Evolutionary conservation across 2,888 invertebrate genomes (phyloP), one percentile per base, ranked within the genome.

Genomic region (Sericinus montela): DNA sequence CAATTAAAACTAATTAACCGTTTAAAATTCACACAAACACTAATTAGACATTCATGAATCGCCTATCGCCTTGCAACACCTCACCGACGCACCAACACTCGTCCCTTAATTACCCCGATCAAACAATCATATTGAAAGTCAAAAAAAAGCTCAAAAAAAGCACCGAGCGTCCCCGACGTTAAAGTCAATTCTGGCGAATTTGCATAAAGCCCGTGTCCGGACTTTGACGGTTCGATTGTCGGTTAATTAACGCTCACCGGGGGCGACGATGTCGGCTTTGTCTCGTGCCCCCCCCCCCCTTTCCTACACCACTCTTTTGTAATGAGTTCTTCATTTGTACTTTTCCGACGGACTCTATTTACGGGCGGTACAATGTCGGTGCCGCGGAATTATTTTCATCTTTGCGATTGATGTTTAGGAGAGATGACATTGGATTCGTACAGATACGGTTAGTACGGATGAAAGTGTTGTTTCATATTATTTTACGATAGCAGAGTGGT

Each of bases 191-290:
- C 77, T 71, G 67, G 62, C 61, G 72, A 80, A 86, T 86, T 85
- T 84, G 80, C 86, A 86, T 86, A 83, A 79, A 82, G 73, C 79
- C 72, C 64, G 76, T 68, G 71, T 69, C n/a, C 69, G 72, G 71
- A 79, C 80, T 81, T 82, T 85, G 84, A 82, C 85, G 78, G 80
- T 85, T 84, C 80, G 84, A 85, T 86, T 84, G 85, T 83, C 80
- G 84, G 83, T 85, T 84, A 87, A 87, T 86, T 86, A 87, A 80
- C 81, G 77, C 75, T 72, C 74, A 75, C 65, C 60, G 74, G 69
- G 67, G 74, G 65, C 62, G 69, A 65, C 62, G 32, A 32, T 11
- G 32, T 1, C 32, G 32, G 32, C 32, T 32, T 32, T 32, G 32
- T 13, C 32, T 0, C 32, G 4, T 2, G 1, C 6, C 30, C 11